Evolutionary conservation across 2,888 invertebrate genomes (phyloP).

Genomic region (Hedya salicella): DNA sequence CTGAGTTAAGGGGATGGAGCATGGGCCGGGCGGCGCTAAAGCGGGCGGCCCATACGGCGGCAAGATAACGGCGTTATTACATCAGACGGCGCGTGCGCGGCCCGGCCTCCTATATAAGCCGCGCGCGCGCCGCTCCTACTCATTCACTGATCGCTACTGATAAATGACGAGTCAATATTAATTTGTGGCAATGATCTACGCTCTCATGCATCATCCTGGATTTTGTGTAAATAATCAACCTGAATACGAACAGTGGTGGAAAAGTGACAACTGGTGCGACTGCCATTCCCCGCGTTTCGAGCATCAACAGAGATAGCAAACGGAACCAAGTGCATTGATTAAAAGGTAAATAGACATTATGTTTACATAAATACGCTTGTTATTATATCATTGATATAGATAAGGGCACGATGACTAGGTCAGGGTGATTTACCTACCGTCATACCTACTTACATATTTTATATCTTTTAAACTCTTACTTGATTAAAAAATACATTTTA

Average conservation of each 20-base stretch:
- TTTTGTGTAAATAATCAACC: constrained; percentile 62
- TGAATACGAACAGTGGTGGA: constrained; percentile 80
- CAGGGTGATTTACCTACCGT: not conserved
- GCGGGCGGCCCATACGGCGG: constrained; percentile 48
- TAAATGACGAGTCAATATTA: constrained; percentile 76
- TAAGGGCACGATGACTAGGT: constrained; percentile 17
- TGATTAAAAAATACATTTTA: too few species aligned
- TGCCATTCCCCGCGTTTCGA: constrained; percentile 80
- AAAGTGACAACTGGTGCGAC: constrained; percentile 81
- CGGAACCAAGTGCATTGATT: constrained; percentile 68
- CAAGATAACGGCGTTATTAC: constrained; percentile 74
- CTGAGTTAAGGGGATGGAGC: constrained; percentile 8
- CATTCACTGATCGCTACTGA: constrained; percentile 74
- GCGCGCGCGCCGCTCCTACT: constrained; percentile 52
- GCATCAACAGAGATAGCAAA: constrained; percentile 77
- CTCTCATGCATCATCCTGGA: constrained; percentile 74
- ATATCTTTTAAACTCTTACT: too few species aligned
- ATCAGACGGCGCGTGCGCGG: constrained; percentile 73
- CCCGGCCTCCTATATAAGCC: constrained; percentile 63
- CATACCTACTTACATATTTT: too few species aligned
- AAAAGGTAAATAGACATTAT: constrained; percentile 74
- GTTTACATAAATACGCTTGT: constrained; percentile 45
- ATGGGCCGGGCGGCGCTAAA: constrained; percentile 24
- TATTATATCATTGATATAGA: constrained; percentile 11
- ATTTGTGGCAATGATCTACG: constrained; percentile 82